Conservation (phyloP, 23 tunicate species). For the Styela plicata region DNA sequence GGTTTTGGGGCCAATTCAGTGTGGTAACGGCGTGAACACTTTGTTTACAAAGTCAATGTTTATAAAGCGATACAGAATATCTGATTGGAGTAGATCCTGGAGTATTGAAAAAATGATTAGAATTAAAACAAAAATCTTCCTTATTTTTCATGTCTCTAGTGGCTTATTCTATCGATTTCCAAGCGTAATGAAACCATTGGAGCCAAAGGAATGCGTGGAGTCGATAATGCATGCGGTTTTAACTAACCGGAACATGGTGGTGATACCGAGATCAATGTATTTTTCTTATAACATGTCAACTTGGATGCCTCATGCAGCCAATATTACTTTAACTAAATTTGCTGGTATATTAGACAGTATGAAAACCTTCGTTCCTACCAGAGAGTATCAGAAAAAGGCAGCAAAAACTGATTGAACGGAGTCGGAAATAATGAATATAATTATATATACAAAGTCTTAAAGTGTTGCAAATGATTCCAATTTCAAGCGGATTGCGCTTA, state of each 20-base stretch:
- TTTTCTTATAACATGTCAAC: conserved; percentile 33
- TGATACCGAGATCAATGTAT: conserved; percentile 64
- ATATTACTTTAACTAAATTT: conserved; percentile 11
- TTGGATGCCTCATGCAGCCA: conserved; percentile 40
- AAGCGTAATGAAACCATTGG: conserved; percentile 29
- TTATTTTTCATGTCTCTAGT: too few relatives aligned
- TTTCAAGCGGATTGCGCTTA: too few relatives aligned
- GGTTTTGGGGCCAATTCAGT: too few relatives aligned
- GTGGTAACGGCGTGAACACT: too few relatives aligned
- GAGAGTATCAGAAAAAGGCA: conserved; percentile 40
- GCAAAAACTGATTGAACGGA: background rate
- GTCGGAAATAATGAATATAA: too few relatives aligned
- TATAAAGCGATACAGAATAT: too few relatives aligned
- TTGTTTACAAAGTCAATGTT: too few relatives aligned
- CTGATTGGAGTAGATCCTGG: too few relatives aligned
- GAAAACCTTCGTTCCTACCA: conserved; percentile 37
- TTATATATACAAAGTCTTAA: too few relatives aligned
- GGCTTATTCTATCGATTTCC: conserved; percentile 38
- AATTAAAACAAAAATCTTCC: too few relatives aligned
- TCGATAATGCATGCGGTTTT: conserved; percentile 68
- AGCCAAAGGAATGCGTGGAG: conserved; percentile 58
- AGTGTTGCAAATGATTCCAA: too few relatives aligned
- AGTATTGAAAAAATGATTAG: too few relatives aligned
- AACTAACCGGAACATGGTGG: conserved; percentile 50
- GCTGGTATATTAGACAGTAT: conserved; percentile 48